Conservation (phyloP, 2,888 invertebrate species). For the Dynastes tityus region DNA sequence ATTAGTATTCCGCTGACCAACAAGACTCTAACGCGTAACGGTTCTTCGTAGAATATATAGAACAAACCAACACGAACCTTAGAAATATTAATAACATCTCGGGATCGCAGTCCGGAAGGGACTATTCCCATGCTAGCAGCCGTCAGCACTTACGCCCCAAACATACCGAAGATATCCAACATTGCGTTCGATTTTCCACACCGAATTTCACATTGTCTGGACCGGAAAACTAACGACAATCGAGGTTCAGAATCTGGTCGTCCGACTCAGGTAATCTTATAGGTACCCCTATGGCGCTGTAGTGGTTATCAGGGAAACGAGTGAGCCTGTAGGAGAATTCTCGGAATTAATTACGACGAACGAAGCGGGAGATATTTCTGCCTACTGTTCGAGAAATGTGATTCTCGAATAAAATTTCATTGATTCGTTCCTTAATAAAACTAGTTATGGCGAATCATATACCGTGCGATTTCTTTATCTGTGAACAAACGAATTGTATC, state of each 20-base stretch:
- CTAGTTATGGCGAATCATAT: too few relatives aligned
- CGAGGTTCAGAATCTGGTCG: slow-evolving; percentile 30
- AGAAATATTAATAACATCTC: slow-evolving; percentile 42
- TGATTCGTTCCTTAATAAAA: too few relatives aligned
- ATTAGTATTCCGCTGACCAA: slow-evolving; percentile 34
- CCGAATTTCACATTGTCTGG: slow-evolving; percentile 39
- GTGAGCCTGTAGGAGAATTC: background rate
- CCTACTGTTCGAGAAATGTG: background rate
- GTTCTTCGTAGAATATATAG: slow-evolving; percentile 5
- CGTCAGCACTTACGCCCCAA: slow-evolving; percentile 42
- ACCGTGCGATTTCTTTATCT: too few relatives aligned
- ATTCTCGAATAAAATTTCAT: too few relatives aligned
- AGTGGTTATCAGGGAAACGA: background rate
- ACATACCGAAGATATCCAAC: slow-evolving; percentile 35
- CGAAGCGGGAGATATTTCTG: background rate
- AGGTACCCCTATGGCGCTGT: background rate
- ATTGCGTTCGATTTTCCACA: slow-evolving; percentile 34
- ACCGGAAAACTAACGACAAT: slow-evolving; percentile 17
- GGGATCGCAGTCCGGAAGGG: slow-evolving; percentile 30
- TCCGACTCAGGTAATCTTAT: slow-evolving; percentile 34
- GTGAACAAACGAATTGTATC: too few relatives aligned
- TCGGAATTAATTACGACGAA: slow-evolving; percentile 23
- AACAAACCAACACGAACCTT: slow-evolving; percentile 32
- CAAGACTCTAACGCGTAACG: slow-evolving; percentile 31
- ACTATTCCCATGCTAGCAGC: slow-evolving; percentile 34